Conservation (phyloP, 2,113 vertebrate genomes). For the Perognathus longimembris region DNA sequence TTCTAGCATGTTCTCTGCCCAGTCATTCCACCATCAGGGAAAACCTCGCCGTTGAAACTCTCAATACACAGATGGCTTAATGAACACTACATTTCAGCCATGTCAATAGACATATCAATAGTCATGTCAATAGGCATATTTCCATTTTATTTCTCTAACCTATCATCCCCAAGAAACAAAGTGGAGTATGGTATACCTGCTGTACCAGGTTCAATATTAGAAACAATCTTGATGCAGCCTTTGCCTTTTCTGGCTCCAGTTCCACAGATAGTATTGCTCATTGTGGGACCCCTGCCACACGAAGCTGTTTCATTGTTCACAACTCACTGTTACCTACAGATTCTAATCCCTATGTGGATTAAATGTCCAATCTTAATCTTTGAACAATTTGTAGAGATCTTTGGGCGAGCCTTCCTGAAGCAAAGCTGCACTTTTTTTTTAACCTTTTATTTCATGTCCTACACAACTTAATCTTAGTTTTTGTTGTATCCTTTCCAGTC, state of each 20-base stretch:
- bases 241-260: accelerated
- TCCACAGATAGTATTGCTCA: accelerated
- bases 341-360: neutral
- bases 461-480: neutral
- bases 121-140: neutral
- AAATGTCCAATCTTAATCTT: neutral
- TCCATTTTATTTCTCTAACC: neutral
- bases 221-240: neutral
- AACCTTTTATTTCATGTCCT: neutral
- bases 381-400: neutral
- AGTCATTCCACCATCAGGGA: neutral
- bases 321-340: accelerated
- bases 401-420: neutral
- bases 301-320: neutral
- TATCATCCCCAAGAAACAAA: no score
- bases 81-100: no score
- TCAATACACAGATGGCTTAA: accelerated
- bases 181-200: accelerated
- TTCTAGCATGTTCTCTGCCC: neutral
- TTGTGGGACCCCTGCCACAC: neutral
- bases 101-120: neutral
- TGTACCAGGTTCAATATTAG: neutral
- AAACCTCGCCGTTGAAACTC: neutral
- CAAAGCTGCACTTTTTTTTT: neutral
- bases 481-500: neutral